Base-by-base conservation (phyloP, 2,113 vertebrate genomes). In the Condylura cristata region DNA sequence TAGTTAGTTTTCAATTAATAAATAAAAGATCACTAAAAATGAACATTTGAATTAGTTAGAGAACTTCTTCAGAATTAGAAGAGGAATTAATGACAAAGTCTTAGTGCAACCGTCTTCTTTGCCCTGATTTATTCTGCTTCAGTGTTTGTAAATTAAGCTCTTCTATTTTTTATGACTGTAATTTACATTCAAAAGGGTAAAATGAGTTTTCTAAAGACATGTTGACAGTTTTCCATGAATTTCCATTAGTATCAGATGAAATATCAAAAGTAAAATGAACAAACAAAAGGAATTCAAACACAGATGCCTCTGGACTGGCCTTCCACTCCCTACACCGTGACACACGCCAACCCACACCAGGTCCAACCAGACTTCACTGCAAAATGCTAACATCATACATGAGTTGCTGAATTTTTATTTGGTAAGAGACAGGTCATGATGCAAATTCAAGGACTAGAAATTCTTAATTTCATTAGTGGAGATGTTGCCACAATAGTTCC, bases 361-460 rank as follows among this genome's bases (percentile, higher is more conserved):
- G 68, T 8, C 32, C 80, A 86, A 60, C 9, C 28, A 1, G 6
- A 74, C 92, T 79, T 83, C 5, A 28, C 32, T 28, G 76, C 53
- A 89, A 86, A 98, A 93, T 98, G 96, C 91, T 98, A 97, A 98
- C 96, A 94, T 92, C 53, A 75, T 79, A 97, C 70, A 83, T 96
- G 86, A 95, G 93, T 75, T 96, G 96, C 97, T 95, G 90, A 79
- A 86, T 95, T 93, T 65, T 94, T 53, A 58, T 88, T 89, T 89
- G 86, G 44, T 68, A 92, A 94, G 76, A 71, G 28, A 72, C 6
- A 93, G 85, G 95, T 79, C 97, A 96, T 80, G 95, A 89, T 92
- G 89, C 74, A 96, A 95, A 96, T 94, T 90, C 71, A 97, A 95
- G 81, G 56, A 95, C 96, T 85, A 93, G 81, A 96, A 5, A 95